These are phyloP conservation scores for Drosophila silvestris DNA, from an alignment of 2,888 invertebrate species.

Conservation along the genomic window DNA sequence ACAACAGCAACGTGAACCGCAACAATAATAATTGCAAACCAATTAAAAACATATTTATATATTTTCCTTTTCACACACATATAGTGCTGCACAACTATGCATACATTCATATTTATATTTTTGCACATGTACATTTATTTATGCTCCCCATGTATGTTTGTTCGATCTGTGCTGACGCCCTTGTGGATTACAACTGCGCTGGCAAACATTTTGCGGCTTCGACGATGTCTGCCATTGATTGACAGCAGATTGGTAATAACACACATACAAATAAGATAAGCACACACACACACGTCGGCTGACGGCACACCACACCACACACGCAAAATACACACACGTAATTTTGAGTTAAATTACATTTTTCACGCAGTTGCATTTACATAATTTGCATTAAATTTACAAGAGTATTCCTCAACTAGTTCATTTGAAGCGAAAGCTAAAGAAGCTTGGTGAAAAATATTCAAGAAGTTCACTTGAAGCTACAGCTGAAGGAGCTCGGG, in stretches of 20 bases:
- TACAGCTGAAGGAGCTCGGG: not conserved
- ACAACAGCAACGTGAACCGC: constrained; percentile 45
- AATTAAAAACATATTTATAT: constrained; percentile 73
- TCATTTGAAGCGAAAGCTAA: constrained; percentile 12
- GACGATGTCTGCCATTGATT: constrained; percentile 54
- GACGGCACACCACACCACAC: not conserved
- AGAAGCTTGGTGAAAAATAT: not conserved
- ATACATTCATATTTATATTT: constrained; percentile 9
- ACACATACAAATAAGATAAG: constrained; percentile 2
- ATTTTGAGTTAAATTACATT: constrained; percentile 51
- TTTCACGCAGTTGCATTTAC: constrained; percentile 25
- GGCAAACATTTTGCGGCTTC: constrained; percentile 55
- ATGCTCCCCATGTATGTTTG: constrained; percentile 5
- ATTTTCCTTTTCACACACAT: constrained; percentile 2
- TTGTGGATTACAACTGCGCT: constrained; percentile 26
- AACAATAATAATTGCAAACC: constrained; percentile 75
- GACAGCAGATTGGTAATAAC: constrained; percentile 53
- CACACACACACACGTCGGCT: constrained; percentile 8
- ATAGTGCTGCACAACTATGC: constrained; percentile 1
- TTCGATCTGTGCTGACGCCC: constrained; percentile 17
- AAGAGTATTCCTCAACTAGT: constrained; percentile 13
- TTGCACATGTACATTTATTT: constrained; percentile 3
- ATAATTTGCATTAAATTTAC: constrained; percentile 36
- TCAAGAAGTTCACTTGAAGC: not conserved
- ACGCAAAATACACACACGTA: constrained; percentile 53